Evolutionary conservation across 2,888 invertebrate genomes (phyloP), one percentile per base, ranked within the genome.

Genomic region (Malthinus seriepunctatus): DNA sequence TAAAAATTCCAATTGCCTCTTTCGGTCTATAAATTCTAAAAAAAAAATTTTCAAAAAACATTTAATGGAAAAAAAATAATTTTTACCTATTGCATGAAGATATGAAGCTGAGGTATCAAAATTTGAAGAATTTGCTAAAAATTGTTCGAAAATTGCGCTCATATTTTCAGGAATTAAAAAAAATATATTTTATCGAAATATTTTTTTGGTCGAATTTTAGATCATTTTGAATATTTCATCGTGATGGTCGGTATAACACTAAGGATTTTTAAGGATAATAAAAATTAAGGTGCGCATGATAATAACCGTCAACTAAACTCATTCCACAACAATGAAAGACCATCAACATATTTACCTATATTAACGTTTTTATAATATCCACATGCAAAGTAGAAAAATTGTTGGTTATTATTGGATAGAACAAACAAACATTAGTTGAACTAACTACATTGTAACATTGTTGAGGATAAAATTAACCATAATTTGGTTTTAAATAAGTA

Each of bases 261-360:
- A 44, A 46, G 37, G 35, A 35, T 48, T 23, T 23, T 59, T 49
- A 47, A 56, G 44, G 49, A 10, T 56, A 56, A 49, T 51, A 47
- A 47, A 46, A 32, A 42, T 39, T 46, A 35, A 11, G 53, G 52
- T 53, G 60, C 60, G 60, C 60, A 60, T 49, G 56, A 50, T 60
- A 60, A 60, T 60, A 50, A 38, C 46, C 48, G 33, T 31, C 49
- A 44, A 46, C 51, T 34, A 49, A 49, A 52, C 53, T 49, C 39
- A 47, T 53, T 37, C 51, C 34, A 38, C 42, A 35, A 34, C 53
- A 49, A 52, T 49, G 46, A 51, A 60, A 31, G 49, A 15, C 45
- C 37, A 56, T 56, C 53, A 52, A 50, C 45, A 45, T 51, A 46
- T 56, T 56, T 60, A 49, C 52, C 56, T 35, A 49, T 52, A 56